Percentiles rank a stretch among this genome's conserved stretches.
Conservation (phyloP, 2,888 invertebrate genomes). For the Cacoxenus indagator region DNA sequence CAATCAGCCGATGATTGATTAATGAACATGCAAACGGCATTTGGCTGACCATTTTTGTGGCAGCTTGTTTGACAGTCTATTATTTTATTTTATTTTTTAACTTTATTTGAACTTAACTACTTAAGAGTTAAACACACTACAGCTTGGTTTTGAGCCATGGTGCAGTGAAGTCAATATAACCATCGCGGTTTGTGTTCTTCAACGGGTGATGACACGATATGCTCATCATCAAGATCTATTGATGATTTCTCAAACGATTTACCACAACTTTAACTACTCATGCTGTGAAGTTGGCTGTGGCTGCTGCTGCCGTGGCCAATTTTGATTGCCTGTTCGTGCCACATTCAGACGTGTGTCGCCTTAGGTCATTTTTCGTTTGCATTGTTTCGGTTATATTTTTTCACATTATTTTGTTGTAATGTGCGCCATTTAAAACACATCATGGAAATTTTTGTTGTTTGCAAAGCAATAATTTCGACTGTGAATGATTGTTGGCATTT, state of each 20-base stretch:
- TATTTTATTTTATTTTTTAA: not conserved
- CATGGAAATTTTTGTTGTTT: constrained; percentile 20
- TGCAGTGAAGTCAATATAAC: not conserved
- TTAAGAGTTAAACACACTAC: too few species aligned
- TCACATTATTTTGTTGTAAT: not conserved
- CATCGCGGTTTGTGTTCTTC: too few species aligned
- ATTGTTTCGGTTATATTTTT: constrained; percentile 4
- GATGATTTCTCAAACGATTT: not conserved
- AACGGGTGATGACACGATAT: too few species aligned
- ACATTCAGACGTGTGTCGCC: constrained; percentile 61
- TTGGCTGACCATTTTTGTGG: constrained; percentile 9
- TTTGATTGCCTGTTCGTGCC: constrained; percentile 65
- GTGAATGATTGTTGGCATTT: constrained; percentile 44
- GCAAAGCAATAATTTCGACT: constrained; percentile 50
- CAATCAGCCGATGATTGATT: constrained; percentile 11
- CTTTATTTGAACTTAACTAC: too few species aligned
- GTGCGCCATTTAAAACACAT: constrained; percentile 4
- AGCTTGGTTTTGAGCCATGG: not conserved
- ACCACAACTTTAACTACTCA: not conserved
- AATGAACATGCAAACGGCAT: not conserved
- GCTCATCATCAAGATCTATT: not conserved
- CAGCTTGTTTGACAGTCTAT: not conserved
- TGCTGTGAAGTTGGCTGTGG: constrained; percentile 26
- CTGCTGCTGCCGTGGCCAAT: too few species aligned
- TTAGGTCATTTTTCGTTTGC: constrained; percentile 50